Percentiles rank a stretch among this genome's conserved stretches.
These are phyloP conservation scores for Merluccius polli DNA, from an alignment of 2,797 vertebrate genomes.

Conservation along the genomic window DNA sequence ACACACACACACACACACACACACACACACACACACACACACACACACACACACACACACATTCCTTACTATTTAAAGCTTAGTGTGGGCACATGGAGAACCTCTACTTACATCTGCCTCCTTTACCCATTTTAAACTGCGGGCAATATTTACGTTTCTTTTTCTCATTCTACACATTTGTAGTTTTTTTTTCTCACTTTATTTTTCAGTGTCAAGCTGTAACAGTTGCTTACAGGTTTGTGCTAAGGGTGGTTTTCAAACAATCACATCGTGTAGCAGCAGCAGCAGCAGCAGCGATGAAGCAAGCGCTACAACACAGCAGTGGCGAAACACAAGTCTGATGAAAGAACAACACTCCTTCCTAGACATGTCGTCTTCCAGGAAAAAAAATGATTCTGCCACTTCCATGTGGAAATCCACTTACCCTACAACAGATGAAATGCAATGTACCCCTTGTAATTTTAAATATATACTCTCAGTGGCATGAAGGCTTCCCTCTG, in stretches of 20 bases:
- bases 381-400: neutral
- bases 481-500: neutral
- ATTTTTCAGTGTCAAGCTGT: constrained; percentile 20
- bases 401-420: constrained; percentile 4
- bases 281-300: constrained; percentile 10
- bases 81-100: constrained; percentile 38
- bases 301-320: constrained; percentile 6
- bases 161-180: neutral
- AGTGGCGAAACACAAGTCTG: constrained; percentile 5
- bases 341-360: neutral
- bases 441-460: constrained; percentile 7
- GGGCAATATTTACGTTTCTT: neutral
- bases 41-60: constrained; percentile 15
- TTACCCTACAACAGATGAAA: neutral
- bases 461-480: neutral
- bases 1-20: constrained; percentile 12
- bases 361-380: neutral
- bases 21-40: constrained; percentile 10
- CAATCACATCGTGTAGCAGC: neutral
- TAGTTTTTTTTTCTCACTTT: neutral
- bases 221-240: constrained; percentile 39
- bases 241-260: constrained; percentile 19
- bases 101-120: constrained; percentile 46
- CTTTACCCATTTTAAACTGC: constrained; percentile 15
- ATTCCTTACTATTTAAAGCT: constrained; percentile 66